Conservation (phyloP, 2,113 vertebrate species). For the Platycercus adscitus region DNA sequence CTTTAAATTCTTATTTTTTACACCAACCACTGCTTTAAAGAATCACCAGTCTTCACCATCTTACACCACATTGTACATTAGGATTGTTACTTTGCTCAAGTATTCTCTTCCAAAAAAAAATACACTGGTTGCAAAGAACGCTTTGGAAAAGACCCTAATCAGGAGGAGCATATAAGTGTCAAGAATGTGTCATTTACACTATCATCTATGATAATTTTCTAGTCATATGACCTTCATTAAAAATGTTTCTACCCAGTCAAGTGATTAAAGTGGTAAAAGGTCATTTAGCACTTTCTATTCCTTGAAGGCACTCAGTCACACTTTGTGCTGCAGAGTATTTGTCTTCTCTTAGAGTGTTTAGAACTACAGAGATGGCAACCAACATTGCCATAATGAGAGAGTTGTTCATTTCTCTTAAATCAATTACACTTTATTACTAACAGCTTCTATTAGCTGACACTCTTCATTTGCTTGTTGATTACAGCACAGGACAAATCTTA, state of each 20-base stretch:
- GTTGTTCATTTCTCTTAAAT: not conserved
- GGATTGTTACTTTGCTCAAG: not conserved
- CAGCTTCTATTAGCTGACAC: not conserved
- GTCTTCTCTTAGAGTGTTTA: not conserved
- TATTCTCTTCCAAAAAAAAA: not conserved
- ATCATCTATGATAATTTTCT: constrained; percentile 10
- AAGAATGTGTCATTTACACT: not conserved
- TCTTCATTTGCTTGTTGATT: not conserved
- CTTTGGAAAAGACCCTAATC: not conserved
- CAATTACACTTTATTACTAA: not conserved
- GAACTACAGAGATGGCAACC: not conserved
- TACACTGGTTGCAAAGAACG: not conserved
- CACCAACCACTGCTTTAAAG: not conserved
- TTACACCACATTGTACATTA: not conserved
- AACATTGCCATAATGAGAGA: not conserved
- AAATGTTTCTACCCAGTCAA: constrained; percentile 25
- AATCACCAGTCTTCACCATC: not conserved
- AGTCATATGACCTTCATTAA: constrained; percentile 54
- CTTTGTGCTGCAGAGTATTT: not conserved
- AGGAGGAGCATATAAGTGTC: not conserved
- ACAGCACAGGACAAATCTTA: not conserved
- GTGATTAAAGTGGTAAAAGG: constrained; percentile 55
- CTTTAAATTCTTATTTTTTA: not conserved
- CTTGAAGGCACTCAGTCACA: constrained; percentile 34
- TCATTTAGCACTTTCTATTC: constrained; percentile 33